Evolutionary conservation across 2,888 invertebrate species (phyloP).

Genomic region (Hermodice carunculata): DNA sequence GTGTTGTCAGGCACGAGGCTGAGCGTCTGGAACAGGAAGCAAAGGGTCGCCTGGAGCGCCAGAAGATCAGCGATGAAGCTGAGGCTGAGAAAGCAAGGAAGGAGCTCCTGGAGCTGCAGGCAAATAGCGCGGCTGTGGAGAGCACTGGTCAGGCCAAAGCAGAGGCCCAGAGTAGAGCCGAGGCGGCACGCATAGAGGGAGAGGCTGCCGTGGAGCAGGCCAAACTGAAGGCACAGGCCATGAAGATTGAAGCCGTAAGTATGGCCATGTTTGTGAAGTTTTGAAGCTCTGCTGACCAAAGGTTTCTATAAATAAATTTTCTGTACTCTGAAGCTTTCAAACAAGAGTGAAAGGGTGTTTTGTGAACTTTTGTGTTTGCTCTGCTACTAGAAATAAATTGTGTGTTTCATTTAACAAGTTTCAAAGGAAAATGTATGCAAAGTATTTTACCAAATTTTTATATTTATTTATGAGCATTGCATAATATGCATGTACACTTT

Average conservation of each 20-base stretch:
- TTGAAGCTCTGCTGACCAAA: too few relatives aligned
- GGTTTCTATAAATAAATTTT: too few relatives aligned
- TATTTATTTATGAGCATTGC: too few relatives aligned
- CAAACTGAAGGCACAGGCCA: conserved; percentile 70
- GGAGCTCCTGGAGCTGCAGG: conserved; percentile 70
- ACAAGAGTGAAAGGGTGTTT: too few relatives aligned
- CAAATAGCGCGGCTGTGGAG: conserved; percentile 71
- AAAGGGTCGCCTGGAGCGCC: conserved; percentile 71
- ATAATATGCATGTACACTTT: too few relatives aligned
- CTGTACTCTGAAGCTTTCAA: too few relatives aligned
- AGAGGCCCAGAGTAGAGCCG: conserved; percentile 71
- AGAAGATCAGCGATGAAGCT: conserved; percentile 72
- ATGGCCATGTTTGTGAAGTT: too few relatives aligned
- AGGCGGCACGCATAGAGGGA: conserved; percentile 71
- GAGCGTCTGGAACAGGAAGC: conserved; percentile 72
- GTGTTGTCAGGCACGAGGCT: conserved; percentile 72
- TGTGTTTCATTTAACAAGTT: too few relatives aligned
- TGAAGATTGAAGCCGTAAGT: conserved; percentile 71
- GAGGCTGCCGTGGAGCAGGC: conserved; percentile 73
- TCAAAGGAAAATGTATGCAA: too few relatives aligned
- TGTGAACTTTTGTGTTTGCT: too few relatives aligned
- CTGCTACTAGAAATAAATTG: too few relatives aligned
- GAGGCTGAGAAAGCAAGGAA: conserved; percentile 71
- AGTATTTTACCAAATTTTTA: too few relatives aligned
- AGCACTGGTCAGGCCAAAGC: conserved; percentile 72